Evolutionary conservation across 2,797 vertebrate species (phyloP).

Genomic region (Bradypus variegatus): DNA sequence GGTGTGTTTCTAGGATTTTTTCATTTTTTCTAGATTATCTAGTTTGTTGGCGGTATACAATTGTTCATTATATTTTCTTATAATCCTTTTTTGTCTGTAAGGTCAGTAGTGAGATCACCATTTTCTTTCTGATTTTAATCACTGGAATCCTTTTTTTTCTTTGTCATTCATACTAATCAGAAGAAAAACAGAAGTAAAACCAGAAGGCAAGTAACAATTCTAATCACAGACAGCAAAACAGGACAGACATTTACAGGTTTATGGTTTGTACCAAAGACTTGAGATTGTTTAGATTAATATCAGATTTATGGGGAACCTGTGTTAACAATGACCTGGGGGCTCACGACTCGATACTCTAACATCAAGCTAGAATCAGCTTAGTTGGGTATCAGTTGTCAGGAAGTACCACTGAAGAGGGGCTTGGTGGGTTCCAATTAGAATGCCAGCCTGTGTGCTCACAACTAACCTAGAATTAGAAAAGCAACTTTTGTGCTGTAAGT

Average conservation of each 20-base stretch:
- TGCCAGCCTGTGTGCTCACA: not conserved
- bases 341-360: not conserved
- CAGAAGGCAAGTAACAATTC: not conserved
- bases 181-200: not conserved
- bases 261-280: not conserved
- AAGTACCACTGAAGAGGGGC: not conserved
- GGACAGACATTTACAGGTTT: not conserved
- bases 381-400: not conserved
- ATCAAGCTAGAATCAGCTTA: not conserved
- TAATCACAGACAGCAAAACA: not conserved
- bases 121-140: too few relatives aligned
- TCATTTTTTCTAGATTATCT: too few relatives aligned
- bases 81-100: too few relatives aligned
- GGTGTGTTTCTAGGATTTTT: too few relatives aligned
- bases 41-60: too few relatives aligned
- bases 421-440: not conserved
- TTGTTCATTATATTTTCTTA: too few relatives aligned
- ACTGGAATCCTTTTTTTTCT: too few relatives aligned
- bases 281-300: not conserved
- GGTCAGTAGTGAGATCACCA: too few relatives aligned
- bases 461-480: not conserved
- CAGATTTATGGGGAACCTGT: not conserved
- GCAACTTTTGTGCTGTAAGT: not conserved
- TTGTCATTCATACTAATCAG: not conserved
- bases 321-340: not conserved